phyloP scores from a whole-genome alignment of 2,113 vertebrate genomes.

The Coreoperca whiteheadi region DNA sequence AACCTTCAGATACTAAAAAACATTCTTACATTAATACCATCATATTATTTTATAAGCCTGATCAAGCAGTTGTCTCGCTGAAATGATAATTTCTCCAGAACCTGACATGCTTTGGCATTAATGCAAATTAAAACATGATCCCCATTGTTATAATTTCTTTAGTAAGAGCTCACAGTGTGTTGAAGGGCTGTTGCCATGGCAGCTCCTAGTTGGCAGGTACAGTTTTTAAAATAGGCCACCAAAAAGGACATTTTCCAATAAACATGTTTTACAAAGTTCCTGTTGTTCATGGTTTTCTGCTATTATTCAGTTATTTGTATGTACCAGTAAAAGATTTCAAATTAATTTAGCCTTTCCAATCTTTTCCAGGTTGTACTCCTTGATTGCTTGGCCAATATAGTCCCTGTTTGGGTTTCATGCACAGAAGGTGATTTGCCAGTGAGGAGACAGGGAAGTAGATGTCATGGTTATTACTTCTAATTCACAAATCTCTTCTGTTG shows the following conservation, averaged over 20 bases:
- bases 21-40: background rate
- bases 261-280: background rate
- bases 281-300: background rate
- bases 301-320: background rate
- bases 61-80: background rate
- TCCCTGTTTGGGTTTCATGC: background rate
- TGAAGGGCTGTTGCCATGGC: conserved; percentile 63
- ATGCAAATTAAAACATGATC: conserved; percentile 18
- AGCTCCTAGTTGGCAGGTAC: conserved; percentile 28
- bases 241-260: conserved; percentile 11
- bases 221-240: conserved; percentile 37
- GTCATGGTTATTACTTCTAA: background rate
- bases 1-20: background rate
- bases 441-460: background rate
- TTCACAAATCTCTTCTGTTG: conserved; percentile 4
- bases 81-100: conserved; percentile 6
- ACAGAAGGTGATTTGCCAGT: background rate
- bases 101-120: conserved; percentile 21
- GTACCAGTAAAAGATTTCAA: background rate
- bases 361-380: background rate
- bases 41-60: conserved; percentile 17
- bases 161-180: conserved; percentile 26
- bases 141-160: conserved; percentile 28
- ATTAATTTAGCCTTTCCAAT: background rate
- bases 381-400: background rate